Conservation (phyloP, 2,888 invertebrate genomes). For the Lasioglossum pauxillum region DNA sequence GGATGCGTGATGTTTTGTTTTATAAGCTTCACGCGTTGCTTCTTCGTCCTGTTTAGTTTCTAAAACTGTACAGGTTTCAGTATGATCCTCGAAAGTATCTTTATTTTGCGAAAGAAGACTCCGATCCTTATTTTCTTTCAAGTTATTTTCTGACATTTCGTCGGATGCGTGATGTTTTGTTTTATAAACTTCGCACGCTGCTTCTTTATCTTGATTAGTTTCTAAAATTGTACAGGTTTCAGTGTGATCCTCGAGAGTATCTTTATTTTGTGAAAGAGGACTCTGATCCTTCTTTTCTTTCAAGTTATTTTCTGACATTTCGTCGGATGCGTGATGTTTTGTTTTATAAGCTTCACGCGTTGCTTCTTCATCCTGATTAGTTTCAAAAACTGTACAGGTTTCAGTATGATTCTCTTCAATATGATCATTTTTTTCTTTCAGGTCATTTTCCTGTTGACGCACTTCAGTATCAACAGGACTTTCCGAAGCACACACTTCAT, state of each 20-base stretch:
- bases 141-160: neutral
- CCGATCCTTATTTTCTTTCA: neutral
- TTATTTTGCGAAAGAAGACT: neutral
- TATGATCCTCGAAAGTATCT: neutral
- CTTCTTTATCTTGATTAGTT: neutral
- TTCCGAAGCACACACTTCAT: neutral
- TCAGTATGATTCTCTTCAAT: neutral
- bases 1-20: neutral
- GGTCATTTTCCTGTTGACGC: neutral
- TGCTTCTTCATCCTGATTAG: neutral
- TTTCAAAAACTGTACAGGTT: neutral
- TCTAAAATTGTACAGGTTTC: neutral
- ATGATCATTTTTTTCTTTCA: neutral
- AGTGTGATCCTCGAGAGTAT: neutral
- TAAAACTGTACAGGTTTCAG: neutral
- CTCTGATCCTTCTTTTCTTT: neutral
- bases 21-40: neutral
- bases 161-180: neutral
- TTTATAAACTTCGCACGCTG: neutral
- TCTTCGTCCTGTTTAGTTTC: neutral
- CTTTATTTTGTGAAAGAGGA: neutral
- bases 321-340: neutral
- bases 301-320: neutral
- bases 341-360: neutral
- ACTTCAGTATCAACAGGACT: neutral